Percentiles rank a stretch among this genome's conserved stretches.
Conservation (phyloP, 2,113 vertebrate species). For the Haemorhous mexicanus region DNA sequence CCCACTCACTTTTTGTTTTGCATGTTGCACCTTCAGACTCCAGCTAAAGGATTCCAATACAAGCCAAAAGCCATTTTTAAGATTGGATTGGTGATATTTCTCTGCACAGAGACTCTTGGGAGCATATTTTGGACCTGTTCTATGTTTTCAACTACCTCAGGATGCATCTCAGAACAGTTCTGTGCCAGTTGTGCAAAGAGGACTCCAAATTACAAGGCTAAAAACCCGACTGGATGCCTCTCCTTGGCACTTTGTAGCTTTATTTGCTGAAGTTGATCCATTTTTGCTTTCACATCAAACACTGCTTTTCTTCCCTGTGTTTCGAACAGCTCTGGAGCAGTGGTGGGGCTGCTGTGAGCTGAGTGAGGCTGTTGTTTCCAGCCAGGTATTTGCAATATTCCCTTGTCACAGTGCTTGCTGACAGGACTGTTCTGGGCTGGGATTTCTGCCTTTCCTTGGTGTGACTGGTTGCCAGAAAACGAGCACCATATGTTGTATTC, state of each 20-base stretch:
- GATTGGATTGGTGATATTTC: background rate
- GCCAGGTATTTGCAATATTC: background rate
- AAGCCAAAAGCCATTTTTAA: background rate
- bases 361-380: background rate
- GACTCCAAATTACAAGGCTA: background rate
- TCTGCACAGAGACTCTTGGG: background rate
- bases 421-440: background rate
- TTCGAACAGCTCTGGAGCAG: background rate
- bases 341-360: background rate
- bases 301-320: background rate
- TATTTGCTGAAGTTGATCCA: background rate
- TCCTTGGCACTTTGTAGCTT: background rate
- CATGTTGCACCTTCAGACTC: background rate
- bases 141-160: background rate
- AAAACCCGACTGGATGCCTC: background rate
- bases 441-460: background rate
- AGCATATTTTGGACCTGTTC: background rate
- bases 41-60: background rate
- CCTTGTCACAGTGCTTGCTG: background rate
- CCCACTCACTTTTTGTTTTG: background rate
- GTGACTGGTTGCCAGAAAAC: background rate
- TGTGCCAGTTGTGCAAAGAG: background rate
- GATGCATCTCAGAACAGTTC: background rate
- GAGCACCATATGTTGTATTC: background rate
- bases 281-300: background rate